Conservation (phyloP, 2,797 vertebrate species). For the Acridotheres tristis region DNA sequence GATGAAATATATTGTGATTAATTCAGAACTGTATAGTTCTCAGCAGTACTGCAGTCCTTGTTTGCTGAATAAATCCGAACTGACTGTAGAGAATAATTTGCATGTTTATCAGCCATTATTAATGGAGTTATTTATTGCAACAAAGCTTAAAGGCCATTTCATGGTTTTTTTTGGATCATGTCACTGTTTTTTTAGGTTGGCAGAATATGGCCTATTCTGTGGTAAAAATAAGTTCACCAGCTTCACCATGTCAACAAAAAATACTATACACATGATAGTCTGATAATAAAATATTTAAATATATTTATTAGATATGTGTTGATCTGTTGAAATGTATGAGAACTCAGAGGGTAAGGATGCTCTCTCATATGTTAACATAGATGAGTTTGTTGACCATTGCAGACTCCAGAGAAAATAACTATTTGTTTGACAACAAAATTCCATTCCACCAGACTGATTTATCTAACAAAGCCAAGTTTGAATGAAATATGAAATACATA, state of each 20-base stretch:
- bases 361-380: neutral
- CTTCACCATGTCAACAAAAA: neutral
- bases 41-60: neutral
- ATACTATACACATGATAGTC: neutral
- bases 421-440: neutral
- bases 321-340: neutral
- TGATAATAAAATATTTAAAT: neutral
- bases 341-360: neutral
- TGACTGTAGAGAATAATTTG: constrained; percentile 57
- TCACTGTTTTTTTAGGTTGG: neutral
- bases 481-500: neutral
- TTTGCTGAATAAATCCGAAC: constrained; percentile 35
- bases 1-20: constrained; percentile 5
- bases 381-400: neutral
- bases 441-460: neutral
- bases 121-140: constrained; percentile 58
- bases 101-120: constrained; percentile 64
- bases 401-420: neutral
- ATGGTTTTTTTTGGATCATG: neutral
- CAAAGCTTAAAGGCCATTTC: constrained; percentile 49
- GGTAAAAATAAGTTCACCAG: neutral
- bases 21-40: neutral
- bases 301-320: neutral
- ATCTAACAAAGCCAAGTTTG: neutral
- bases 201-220: neutral